These are phyloP conservation scores for Parazoanthus swiftii DNA, from an alignment of 92 coral and sea anemone species.

Conservation along the genomic window DNA sequence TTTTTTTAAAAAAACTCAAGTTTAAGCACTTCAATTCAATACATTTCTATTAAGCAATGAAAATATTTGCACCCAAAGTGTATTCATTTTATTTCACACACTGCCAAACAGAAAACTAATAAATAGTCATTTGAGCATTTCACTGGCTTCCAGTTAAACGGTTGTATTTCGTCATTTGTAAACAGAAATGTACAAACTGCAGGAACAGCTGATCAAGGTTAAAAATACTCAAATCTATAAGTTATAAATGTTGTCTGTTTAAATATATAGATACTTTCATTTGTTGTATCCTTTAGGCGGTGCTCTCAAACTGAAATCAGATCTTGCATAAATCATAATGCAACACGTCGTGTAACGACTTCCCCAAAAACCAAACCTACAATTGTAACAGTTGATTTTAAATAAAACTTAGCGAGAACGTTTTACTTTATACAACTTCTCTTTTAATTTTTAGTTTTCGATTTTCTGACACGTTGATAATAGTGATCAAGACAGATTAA, in stretches of 20 bases:
- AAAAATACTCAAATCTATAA: too few species aligned
- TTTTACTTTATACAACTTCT: background rate
- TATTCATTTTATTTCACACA: background rate
- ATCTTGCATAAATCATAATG: conserved; percentile 32
- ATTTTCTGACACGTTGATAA: background rate
- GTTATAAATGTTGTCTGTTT: background rate
- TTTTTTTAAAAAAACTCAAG: too few species aligned
- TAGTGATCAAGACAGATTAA: conserved; percentile 11
- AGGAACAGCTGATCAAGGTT: background rate
- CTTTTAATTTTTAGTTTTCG: background rate
- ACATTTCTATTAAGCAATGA: background rate
- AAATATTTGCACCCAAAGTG: background rate
- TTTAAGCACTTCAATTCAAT: background rate
- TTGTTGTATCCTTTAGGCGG: background rate
- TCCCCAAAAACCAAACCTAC: background rate
- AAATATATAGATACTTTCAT: background rate
- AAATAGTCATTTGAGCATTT: background rate
- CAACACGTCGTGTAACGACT: conserved; percentile 34
- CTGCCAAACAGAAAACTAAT: background rate
- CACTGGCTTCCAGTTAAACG: conserved; percentile 8
- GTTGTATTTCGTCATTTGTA: background rate
- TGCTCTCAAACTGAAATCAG: conserved; percentile 3
- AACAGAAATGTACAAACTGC: background rate
- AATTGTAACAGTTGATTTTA: background rate
- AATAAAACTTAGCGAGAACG: background rate